These are phyloP conservation scores for Trogon surrucura DNA, from an alignment of 2,113 vertebrate genomes.

Conservation along the genomic window DNA sequence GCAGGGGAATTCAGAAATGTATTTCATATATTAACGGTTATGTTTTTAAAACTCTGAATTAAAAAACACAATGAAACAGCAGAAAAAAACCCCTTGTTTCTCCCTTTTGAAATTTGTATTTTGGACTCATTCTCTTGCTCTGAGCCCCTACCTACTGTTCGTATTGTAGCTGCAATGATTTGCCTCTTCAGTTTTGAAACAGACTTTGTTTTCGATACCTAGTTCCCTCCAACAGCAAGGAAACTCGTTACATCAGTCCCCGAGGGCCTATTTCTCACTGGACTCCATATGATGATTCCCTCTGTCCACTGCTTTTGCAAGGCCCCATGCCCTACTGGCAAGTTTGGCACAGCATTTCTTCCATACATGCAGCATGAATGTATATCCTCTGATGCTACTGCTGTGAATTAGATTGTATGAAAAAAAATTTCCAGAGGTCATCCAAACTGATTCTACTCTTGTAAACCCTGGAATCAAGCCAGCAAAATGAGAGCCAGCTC, in stretches of 20 bases:
- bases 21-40: neutral
- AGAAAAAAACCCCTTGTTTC: accelerated
- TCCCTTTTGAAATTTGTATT: neutral
- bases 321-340: neutral
- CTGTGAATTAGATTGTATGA: too few relatives aligned
- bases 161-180: neutral
- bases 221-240: neutral
- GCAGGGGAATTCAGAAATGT: neutral
- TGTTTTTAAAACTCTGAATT: neutral
- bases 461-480: neutral
- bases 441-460: neutral
- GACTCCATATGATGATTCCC: neutral
- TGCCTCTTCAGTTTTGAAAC: neutral
- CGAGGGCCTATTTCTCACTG: neutral
- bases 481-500: neutral
- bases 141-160: neutral
- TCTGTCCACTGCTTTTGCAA: neutral
- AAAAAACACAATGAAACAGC: neutral
- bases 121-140: neutral
- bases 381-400: neutral
- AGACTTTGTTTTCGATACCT: neutral
- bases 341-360: neutral
- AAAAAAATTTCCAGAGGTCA: neutral
- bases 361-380: neutral
- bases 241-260: neutral